Evolutionary conservation across 2,113 vertebrate species (phyloP), one percentile per base, ranked within the genome.

Genomic region (Malaclemys terrapin): DNA sequence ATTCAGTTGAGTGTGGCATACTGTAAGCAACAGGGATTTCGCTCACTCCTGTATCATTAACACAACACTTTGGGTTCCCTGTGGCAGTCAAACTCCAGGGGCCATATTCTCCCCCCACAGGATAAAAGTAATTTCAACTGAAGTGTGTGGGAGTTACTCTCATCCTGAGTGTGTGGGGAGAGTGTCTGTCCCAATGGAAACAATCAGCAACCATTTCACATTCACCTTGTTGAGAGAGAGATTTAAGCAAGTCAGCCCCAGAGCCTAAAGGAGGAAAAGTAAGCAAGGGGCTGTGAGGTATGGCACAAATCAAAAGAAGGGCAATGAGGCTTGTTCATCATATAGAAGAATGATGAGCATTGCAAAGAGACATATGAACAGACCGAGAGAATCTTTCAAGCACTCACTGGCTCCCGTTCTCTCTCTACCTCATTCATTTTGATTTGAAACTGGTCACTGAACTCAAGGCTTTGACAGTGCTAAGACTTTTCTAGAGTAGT

Each of bases 341-440:
- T 27, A 59, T 1, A 42, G 42, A 3, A 80, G 87, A 94, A 89
- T 0, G 0, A 57, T 35, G 1, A 94, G 1, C 19, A 22, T 2
- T 85, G 52, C 19, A 85, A 75, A 93, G 52, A 16, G 89, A 27
- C 13, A 50, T 59, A 50, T 59, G 56, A 53, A 85, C 56, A 92
- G 62, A 76, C 24, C 1, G 29, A 89, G 24, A 53, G 22, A 76
- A 45, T 47, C 25, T 78, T 72, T 78, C 65, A 72, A 38, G 17
- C 38, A 11, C 25, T 91, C 80, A 80, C 2, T 1, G 29, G 69
- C 45, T 53, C 45, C n/a, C 0, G 0, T 59, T 88, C 72, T 69
- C 62, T 57, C 85, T 49, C n/a, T 80, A 0, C 27, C 45, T 84
- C 38, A 27, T 20, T 10, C 24, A 72, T 89, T 85, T 86, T 69